Evolutionary conservation across 2,888 invertebrate genomes (phyloP), one percentile per base, ranked within the genome.

Genomic region (Priocnemis perturbator): DNA sequence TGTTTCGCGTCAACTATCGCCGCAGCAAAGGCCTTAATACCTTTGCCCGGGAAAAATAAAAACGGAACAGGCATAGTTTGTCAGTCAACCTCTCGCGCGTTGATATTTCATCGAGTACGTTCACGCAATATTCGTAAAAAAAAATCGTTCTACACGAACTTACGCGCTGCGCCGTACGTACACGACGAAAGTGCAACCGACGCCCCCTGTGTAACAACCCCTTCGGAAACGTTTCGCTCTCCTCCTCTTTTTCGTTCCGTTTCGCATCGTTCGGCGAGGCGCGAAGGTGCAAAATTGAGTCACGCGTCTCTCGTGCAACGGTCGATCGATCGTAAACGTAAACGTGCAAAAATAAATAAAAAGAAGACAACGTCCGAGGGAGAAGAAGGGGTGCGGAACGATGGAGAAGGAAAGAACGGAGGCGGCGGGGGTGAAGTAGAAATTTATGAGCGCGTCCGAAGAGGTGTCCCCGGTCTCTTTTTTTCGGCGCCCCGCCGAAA

Each of bases 261-360:
- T 17, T 50, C 23, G 30, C 26, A 57, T 17, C 26, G 48, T 19
- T 61, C 37, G 30, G 52, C 30, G 61, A 37, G 23, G n/a, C 52
- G 30, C 26, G 26, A 61, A 61, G 52, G 52, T 61, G 53, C 30
- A 52, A 52, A 61, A 61, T 61, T 37, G 61, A 61, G 61, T 52
- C 61, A 52, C 53, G 61, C 53, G 52, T 26, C 26, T 17, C 37
- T 23, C 26, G n/a, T 50, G 9, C 19, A 60, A 17, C 47, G 44
- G 26, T 17, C 60, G 61, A 61, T 61, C 61, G 61, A 61, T 61
- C 61, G 17, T n/a, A 17, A 19, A n/a, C 17, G 59, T 15, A 44
- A 17, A n/a, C 26, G 30, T 26, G 26, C 3, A 26, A 26, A 7
- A 26, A 26, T 4, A 26, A 26, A 26, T 4, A 26, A 26, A 47